These are phyloP conservation scores for Leiothrix lutea DNA, from an alignment of 2,113 vertebrate species.

Conservation along the genomic window DNA sequence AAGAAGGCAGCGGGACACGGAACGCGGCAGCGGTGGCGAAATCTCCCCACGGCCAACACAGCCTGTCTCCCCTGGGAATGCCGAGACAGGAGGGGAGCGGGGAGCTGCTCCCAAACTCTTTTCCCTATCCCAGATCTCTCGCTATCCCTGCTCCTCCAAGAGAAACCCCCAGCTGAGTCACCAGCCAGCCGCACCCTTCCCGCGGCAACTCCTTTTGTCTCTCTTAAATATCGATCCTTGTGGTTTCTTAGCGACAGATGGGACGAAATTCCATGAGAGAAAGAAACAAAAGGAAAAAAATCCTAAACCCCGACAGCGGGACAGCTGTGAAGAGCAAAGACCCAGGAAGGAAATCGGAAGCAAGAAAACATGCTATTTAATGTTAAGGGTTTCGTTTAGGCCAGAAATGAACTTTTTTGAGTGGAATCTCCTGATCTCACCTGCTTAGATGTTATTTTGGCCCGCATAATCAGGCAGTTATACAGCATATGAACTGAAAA, in stretches of 20 bases:
- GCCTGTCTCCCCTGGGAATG: fast-evolving
- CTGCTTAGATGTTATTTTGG: neutral
- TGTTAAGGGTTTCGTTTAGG: neutral
- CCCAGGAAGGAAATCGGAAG: neutral
- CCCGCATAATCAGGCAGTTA: neutral
- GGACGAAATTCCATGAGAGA: neutral
- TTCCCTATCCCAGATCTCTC: too few relatives aligned
- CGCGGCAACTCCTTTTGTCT: neutral
- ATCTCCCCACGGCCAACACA: too few relatives aligned
- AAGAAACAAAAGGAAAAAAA: neutral
- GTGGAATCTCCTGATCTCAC: neutral
- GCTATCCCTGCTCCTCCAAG: too few relatives aligned
- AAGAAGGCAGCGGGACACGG: neutral
- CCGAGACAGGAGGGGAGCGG: neutral
- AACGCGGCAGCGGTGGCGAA: too few relatives aligned
- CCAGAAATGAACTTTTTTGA: neutral
- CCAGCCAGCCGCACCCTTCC: neutral
- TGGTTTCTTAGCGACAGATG: neutral
- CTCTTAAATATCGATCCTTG: too few relatives aligned
- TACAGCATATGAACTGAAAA: neutral
- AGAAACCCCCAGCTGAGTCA: neutral
- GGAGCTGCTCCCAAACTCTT: fast-evolving
- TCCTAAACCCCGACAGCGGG: neutral
- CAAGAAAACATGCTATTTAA: neutral
- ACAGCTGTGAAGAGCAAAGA: neutral